Conservation (phyloP, 1,140 invertebrate species). For the Nasonia longicornis region DNA sequence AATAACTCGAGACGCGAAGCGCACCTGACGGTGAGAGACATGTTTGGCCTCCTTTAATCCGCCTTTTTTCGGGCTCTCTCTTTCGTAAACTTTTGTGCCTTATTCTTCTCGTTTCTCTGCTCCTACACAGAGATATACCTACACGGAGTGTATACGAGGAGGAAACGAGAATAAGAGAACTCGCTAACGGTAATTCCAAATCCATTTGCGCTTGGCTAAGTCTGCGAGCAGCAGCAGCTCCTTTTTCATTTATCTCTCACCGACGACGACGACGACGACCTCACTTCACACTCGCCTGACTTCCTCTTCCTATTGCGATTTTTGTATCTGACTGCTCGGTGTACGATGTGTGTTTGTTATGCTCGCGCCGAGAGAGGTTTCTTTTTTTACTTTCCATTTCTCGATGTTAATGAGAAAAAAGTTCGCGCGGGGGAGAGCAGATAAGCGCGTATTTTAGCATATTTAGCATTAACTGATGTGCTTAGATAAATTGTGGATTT, state of each 20-base stretch:
- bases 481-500: too few species aligned
- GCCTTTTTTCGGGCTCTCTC: constrained; percentile 6
- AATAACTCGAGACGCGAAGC: not conserved
- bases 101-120: not conserved
- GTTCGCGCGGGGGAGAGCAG: not conserved
- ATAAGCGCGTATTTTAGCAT: not conserved
- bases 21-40: not conserved
- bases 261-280: not conserved
- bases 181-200: constrained; percentile 40
- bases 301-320: constrained; percentile 30
- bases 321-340: not conserved
- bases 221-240: constrained; percentile 1
- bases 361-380: not conserved
- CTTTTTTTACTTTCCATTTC: constrained; percentile 37
- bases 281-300: constrained; percentile 26
- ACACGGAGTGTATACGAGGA: not conserved
- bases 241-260: constrained; percentile 35
- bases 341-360: not conserved
- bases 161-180: not conserved
- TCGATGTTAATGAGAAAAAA: constrained; percentile 31
- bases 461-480: not conserved
- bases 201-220: constrained; percentile 38
- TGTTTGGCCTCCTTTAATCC: constrained; percentile 3
- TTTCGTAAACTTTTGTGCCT: constrained; percentile 27
- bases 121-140: not conserved